phyloP scores from a whole-genome alignment of 2,888 invertebrate genomes.

The Pandemis cinnamomeana region DNA sequence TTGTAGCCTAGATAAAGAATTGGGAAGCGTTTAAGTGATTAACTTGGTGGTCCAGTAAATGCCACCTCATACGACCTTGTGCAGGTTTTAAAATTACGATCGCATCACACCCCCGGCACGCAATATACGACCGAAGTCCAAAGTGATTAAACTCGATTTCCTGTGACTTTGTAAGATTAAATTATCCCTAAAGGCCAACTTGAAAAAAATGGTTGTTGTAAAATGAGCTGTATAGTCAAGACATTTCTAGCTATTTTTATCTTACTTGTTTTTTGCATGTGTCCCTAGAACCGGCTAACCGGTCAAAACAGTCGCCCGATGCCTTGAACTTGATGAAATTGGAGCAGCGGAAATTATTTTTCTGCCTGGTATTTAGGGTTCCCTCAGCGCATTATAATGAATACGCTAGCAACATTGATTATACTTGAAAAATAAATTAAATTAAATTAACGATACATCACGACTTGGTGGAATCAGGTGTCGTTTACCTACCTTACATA shows the following conservation, averaged over 20 bases:
- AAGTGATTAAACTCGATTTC: constrained; percentile 68
- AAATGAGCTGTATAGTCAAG: constrained; percentile 53
- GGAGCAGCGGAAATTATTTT: constrained; percentile 39
- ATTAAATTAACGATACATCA: background rate
- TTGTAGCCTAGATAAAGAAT: constrained; percentile 13
- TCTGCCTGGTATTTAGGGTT: constrained; percentile 24
- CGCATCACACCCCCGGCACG: constrained; percentile 45
- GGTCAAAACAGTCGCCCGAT: constrained; percentile 21
- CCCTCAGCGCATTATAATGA: background rate
- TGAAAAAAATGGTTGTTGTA: constrained; percentile 52
- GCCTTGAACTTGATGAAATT: constrained; percentile 42
- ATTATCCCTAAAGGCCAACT: constrained; percentile 67
- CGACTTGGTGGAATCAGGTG: background rate
- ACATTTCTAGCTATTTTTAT: constrained; percentile 26
- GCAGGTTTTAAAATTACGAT: constrained; percentile 52
- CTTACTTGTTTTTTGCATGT: constrained; percentile 2
- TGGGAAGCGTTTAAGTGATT: constrained; percentile 14
- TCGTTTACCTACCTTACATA: background rate
- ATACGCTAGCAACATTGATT: background rate
- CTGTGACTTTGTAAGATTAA: constrained; percentile 63
- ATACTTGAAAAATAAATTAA: background rate
- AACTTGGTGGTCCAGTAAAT: constrained; percentile 47
- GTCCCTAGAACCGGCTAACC: constrained; percentile 40
- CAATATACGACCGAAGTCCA: constrained; percentile 58
- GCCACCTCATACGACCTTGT: constrained; percentile 63